phyloP scores from a whole-genome alignment of 2,888 invertebrate species.

The Boloria selene region DNA sequence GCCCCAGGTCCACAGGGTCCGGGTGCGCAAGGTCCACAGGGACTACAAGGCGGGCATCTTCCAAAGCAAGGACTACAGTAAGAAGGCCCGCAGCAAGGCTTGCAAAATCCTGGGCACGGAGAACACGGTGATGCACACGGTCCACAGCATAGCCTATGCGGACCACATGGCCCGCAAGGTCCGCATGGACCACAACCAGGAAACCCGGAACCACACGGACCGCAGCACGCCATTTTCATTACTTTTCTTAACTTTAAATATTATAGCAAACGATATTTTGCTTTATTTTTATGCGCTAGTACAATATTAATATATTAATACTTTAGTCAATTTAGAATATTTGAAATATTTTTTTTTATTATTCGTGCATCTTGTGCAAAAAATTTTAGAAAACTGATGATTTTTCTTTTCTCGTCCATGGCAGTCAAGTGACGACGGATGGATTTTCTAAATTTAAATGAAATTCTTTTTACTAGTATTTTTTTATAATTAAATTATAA shows the following conservation, averaged over 20 bases:
- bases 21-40: constrained; percentile 36
- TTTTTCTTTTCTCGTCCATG: neutral
- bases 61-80: constrained; percentile 17
- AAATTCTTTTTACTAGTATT: neutral
- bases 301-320: constrained; percentile 10
- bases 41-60: constrained; percentile 28
- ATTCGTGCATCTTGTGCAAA: constrained; percentile 24
- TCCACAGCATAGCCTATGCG: neutral
- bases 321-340: constrained; percentile 19
- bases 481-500: neutral
- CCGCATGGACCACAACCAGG: constrained; percentile 11
- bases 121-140: constrained; percentile 11
- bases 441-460: constrained; percentile 25
- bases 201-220: constrained; percentile 16
- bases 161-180: constrained; percentile 10
- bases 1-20: constrained; percentile 18
- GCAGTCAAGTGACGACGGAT: neutral
- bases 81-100: constrained; percentile 35
- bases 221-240: constrained; percentile 22
- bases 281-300: neutral
- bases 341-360: constrained; percentile 21
- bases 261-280: constrained; percentile 3
- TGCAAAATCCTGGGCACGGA: constrained; percentile 24
- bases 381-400: constrained; percentile 20
- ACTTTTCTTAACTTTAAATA: constrained; percentile 3